These are phyloP conservation scores for Nasua narica DNA, from an alignment of 2,797 vertebrate species.

Conservation along the genomic window DNA sequence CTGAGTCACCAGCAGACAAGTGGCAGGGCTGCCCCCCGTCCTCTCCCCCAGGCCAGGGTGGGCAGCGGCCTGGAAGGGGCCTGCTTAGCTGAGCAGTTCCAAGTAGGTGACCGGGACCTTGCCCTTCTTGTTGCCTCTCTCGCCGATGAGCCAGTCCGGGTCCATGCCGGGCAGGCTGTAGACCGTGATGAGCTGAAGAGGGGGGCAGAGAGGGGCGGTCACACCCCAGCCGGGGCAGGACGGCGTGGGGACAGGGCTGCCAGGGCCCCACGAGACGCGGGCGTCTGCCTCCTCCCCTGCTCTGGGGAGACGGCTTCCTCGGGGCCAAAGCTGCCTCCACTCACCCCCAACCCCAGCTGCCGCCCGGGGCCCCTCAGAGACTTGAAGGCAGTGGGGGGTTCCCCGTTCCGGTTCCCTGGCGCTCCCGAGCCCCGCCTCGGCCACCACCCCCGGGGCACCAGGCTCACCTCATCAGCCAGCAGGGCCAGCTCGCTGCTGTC, in stretches of 20 bases:
- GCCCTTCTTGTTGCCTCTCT: slow-evolving; percentile 94
- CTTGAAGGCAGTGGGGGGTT: accelerated
- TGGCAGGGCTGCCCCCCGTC: not conserved
- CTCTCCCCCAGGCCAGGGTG: not conserved
- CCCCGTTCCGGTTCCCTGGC: not conserved
- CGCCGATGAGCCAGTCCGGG: slow-evolving; percentile 96
- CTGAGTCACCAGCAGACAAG: slow-evolving; percentile 20
- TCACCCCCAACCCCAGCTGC: not conserved
- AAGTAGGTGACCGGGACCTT: slow-evolving; percentile 97
- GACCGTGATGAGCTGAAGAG: slow-evolving; percentile 93
- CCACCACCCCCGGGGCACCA: not conserved
- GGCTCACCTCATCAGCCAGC: slow-evolving; percentile 92
- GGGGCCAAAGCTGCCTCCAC: not conserved
- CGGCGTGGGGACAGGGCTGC: no score
- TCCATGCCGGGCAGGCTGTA: slow-evolving; percentile 98
- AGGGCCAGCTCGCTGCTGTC: slow-evolving; percentile 95
- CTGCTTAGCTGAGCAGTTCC: slow-evolving; percentile 93
- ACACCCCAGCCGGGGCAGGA: not conserved
- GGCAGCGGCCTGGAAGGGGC: not conserved
- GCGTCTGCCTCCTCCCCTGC: not conserved
- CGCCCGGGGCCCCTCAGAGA: not conserved
- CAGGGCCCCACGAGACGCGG: not conserved
- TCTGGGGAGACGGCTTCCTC: not conserved
- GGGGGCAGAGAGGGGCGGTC: not conserved
- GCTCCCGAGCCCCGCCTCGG: not conserved